A percentile compares a stretch with the other conserved stretches of the same genome.
Evolutionary conservation across 2,888 invertebrate genomes (phyloP).

Genomic region (Melanostoma scalare): DNA sequence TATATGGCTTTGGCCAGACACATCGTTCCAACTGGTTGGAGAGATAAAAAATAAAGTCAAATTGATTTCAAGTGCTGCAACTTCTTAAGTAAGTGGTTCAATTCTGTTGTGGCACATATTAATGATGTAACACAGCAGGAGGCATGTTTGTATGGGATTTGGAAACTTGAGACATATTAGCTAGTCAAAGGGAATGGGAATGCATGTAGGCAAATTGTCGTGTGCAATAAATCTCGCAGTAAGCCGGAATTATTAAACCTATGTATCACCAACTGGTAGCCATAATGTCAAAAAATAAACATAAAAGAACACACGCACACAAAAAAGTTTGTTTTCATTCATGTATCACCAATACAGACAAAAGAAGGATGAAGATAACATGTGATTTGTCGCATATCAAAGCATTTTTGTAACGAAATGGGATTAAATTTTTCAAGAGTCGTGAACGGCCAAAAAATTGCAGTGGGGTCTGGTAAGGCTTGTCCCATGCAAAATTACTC

Average conservation of each 20-base stretch:
- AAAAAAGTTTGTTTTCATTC: too few species aligned
- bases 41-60: conserved; percentile 30
- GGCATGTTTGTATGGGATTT: conserved; percentile 20
- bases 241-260: background rate
- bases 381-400: too few species aligned
- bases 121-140: conserved; percentile 50
- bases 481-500: too few species aligned
- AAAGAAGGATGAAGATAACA: too few species aligned
- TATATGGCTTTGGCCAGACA: conserved; percentile 41
- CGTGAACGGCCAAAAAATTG: too few species aligned
- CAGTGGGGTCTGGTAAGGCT: too few species aligned
- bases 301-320: too few species aligned
- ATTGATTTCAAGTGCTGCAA: conserved; percentile 44
- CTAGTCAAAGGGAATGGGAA: background rate
- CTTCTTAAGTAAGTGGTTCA: conserved; percentile 43
- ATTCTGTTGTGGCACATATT: conserved; percentile 39
- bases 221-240: background rate
- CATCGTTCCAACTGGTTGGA: conserved; percentile 35
- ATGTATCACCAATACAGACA: too few species aligned
- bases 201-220: background rate
- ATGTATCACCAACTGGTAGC: too few species aligned
- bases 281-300: too few species aligned
- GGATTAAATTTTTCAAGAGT: too few species aligned
- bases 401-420: too few species aligned
- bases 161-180: conserved; percentile 3